Evolutionary conservation across 2,113 vertebrate genomes (phyloP).

Genomic region (Mesitornis unicolor): DNA sequence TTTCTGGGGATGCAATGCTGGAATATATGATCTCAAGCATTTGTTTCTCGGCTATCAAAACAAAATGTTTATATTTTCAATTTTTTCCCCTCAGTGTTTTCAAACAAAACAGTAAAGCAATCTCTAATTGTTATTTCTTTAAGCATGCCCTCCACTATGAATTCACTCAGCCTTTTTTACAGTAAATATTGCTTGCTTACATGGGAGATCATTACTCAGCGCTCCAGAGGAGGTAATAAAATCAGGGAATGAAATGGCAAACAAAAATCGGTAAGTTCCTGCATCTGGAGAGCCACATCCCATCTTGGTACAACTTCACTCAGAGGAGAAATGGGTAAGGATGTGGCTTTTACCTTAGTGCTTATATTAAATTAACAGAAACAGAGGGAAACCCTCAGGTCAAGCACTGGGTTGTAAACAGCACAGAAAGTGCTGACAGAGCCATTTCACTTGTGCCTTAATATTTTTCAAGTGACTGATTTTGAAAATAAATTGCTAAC

Average conservation of each 20-base stretch:
- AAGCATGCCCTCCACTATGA: not conserved
- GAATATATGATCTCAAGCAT: not conserved
- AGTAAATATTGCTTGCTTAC: not conserved
- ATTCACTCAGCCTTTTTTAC: not conserved
- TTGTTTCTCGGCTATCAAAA: not conserved
- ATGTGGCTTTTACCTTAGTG: not conserved
- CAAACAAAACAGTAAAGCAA: not conserved
- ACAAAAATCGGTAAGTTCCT: not conserved
- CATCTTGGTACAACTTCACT: not conserved
- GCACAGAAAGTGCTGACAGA: not conserved
- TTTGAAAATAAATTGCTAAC: conserved; percentile 33
- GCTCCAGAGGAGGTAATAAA: not conserved
- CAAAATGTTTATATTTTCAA: not conserved
- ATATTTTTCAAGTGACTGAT: conserved; percentile 1
- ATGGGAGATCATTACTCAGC: not conserved
- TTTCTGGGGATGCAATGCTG: not conserved
- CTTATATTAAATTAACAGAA: not conserved
- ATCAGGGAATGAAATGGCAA: not conserved
- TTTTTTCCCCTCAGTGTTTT: not conserved
- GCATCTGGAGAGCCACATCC: not conserved
- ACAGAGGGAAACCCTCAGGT: not conserved
- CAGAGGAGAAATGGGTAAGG: not conserved
- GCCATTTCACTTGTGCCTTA: not conserved
- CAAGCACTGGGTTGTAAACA: not conserved
- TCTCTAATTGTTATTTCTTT: not conserved